Evolutionary conservation across 64 coral and sea anemone genomes (phyloP).

Genomic region (Montipora cactus): DNA sequence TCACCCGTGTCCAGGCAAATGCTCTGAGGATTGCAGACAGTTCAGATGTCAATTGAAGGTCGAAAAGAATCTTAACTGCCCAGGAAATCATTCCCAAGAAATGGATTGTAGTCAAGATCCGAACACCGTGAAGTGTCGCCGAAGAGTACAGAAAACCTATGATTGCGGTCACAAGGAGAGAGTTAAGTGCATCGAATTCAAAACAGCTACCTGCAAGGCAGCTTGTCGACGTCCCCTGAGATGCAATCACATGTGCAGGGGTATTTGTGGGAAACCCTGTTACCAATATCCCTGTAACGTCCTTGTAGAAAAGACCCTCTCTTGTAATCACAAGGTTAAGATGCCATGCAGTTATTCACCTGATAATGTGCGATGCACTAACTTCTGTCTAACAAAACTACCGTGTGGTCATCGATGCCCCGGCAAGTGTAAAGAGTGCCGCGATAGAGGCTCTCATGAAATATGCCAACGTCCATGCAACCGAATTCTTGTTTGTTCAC

Average conservation of each 20-base stretch:
- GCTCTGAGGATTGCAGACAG: background rate
- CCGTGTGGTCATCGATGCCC: constrained; percentile 67
- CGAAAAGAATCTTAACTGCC: background rate
- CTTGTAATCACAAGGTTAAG: constrained; percentile 57
- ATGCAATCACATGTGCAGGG: constrained; percentile 42
- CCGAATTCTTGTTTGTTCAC: constrained; percentile 67
- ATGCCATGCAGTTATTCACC: constrained; percentile 37
- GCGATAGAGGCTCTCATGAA: constrained; percentile 56
- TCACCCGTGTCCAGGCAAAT: constrained; percentile 45
- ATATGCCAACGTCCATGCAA: constrained; percentile 55
- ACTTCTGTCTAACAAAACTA: constrained; percentile 32
- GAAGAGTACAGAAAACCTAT: constrained; percentile 26
- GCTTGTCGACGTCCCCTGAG: constrained; percentile 17
- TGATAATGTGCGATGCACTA: constrained; percentile 24
- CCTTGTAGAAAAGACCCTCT: constrained; percentile 17
- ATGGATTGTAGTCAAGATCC: constrained; percentile 15
- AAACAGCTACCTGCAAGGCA: constrained; percentile 5
- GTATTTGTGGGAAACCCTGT: constrained; percentile 39
- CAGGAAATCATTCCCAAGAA: constrained; percentile 28
- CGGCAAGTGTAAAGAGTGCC: constrained; percentile 39
- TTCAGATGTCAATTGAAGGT: constrained; percentile 20
- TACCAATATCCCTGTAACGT: constrained; percentile 34
- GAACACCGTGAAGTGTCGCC: background rate
- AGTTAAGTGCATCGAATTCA: background rate
- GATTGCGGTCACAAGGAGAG: constrained; percentile 53